phyloP scores from a whole-genome alignment of 2,797 vertebrate species.

The Pogonophryne albipinna region DNA sequence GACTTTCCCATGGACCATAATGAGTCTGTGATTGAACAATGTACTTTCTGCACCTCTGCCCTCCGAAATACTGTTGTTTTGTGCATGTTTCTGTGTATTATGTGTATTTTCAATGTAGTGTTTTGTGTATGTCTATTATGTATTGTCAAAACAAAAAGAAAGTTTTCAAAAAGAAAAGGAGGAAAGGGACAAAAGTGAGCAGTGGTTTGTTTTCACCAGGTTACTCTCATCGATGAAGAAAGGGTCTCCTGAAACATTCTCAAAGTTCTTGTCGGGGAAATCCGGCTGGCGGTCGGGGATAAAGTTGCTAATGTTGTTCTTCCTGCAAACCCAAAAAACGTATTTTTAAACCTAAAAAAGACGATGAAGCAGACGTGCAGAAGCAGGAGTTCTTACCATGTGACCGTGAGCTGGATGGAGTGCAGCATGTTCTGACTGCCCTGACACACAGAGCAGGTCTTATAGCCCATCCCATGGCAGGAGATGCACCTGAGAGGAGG shows the following conservation, averaged over 20 bases:
- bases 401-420: slow-evolving; percentile 83
- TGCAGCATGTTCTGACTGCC: slow-evolving; percentile 84
- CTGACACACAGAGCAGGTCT: slow-evolving; percentile 78
- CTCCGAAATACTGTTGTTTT: no score
- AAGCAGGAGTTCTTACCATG: slow-evolving; percentile 66
- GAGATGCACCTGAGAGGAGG: slow-evolving; percentile 73
- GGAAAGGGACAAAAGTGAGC: no score
- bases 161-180: no score
- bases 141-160: no score
- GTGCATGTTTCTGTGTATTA: no score
- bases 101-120: no score
- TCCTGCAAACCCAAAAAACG: slow-evolving; percentile 76
- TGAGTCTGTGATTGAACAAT: no score
- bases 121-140: no score
- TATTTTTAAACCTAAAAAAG: slow-evolving; percentile 4
- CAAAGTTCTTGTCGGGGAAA: slow-evolving; percentile 87
- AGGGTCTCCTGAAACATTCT: slow-evolving; percentile 83
- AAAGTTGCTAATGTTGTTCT: slow-evolving; percentile 84
- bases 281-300: slow-evolving; percentile 84
- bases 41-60: no score
- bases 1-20: no score
- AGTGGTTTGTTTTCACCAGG: slow-evolving; percentile 70
- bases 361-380: not conserved
- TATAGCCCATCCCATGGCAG: slow-evolving; percentile 82
- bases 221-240: slow-evolving; percentile 86